phyloP scores from a whole-genome alignment of 2,113 vertebrate species.

The Pavo muticus region DNA sequence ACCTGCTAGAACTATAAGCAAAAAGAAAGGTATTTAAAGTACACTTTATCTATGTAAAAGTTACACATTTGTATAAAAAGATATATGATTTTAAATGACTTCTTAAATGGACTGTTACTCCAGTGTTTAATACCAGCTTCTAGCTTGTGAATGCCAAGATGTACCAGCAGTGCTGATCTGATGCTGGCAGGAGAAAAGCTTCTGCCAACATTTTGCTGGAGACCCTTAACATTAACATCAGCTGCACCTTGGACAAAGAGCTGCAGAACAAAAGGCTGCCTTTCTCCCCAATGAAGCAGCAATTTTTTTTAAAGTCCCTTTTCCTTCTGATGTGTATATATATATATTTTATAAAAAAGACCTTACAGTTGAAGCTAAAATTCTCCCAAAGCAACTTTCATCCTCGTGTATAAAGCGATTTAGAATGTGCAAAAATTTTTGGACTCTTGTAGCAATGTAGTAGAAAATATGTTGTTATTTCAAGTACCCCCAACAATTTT shows the following conservation, averaged over 20 bases:
- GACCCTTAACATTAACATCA: neutral
- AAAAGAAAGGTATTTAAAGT: neutral
- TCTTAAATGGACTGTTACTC: neutral
- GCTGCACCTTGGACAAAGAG: neutral
- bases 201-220: neutral
- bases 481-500: neutral
- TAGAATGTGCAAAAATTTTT: neutral
- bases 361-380: neutral
- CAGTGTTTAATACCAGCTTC: neutral
- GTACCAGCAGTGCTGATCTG: neutral
- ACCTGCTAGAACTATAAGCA: neutral
- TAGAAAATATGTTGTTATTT: slow-evolving; percentile 3
- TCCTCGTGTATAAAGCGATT: neutral
- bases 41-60: neutral
- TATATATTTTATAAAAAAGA: neutral
- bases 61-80: neutral
- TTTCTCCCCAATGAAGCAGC: neutral
- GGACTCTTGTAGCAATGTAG: neutral
- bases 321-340: neutral
- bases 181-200: neutral
- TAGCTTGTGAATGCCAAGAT: neutral
- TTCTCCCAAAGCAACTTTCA: neutral
- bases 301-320: slow-evolving; percentile 10
- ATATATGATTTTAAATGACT: neutral
- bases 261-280: neutral